These are phyloP conservation scores for Cossypha dichroa DNA, from an alignment of 2,797 vertebrate species.

Conservation along the genomic window DNA sequence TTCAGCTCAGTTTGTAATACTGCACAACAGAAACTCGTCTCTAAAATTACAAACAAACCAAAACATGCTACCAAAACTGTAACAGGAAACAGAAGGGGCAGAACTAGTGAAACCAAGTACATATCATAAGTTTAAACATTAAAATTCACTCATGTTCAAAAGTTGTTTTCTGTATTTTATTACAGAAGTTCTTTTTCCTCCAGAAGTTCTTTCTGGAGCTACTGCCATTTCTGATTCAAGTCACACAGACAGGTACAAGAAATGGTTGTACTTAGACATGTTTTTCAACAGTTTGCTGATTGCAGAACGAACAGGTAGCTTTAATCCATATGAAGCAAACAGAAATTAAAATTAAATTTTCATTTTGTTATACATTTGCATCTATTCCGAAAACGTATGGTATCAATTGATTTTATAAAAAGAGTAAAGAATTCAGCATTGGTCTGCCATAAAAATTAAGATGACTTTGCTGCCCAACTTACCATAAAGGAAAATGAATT, in stretches of 20 bases:
- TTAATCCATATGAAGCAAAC: background rate
- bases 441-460: background rate
- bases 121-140: background rate
- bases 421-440: background rate
- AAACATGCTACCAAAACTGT: background rate
- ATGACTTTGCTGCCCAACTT: background rate
- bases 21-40: background rate
- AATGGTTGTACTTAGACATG: background rate
- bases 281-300: background rate
- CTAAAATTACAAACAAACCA: background rate
- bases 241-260: background rate
- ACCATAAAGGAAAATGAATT: background rate
- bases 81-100: conserved; percentile 34
- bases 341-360: background rate
- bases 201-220: background rate
- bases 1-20: background rate
- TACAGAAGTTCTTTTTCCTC: background rate
- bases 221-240: background rate
- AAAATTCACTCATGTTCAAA: background rate
- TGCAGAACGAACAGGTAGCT: conserved; percentile 12
- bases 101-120: conserved; percentile 1
- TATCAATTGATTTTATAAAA: background rate
- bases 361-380: background rate
- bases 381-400: background rate
- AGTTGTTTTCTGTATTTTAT: background rate